A percentile compares a stretch with the other conserved stretches of the same genome.
Conservation (phyloP, 2,113 vertebrate genomes). For the Physeter macrocephalus region DNA sequence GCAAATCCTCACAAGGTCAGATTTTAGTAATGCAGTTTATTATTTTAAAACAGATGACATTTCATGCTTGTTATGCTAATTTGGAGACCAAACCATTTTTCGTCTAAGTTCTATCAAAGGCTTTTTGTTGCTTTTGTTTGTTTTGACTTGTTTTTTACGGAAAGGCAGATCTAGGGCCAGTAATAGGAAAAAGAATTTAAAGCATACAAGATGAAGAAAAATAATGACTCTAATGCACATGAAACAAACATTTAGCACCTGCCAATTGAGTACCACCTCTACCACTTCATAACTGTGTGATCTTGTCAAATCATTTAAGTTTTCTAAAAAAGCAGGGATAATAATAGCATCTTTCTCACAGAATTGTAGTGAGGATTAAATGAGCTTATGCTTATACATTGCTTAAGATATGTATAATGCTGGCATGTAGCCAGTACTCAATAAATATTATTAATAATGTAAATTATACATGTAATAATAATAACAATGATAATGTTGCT, state of each 20-base stretch:
- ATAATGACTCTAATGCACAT: not conserved
- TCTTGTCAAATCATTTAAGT: not conserved
- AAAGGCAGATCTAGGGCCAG: not conserved
- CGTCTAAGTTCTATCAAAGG: not conserved
- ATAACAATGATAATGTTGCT: not conserved
- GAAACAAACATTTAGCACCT: not conserved
- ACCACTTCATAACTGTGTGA: not conserved
- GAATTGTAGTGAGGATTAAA: not conserved
- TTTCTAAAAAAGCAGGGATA: not conserved
- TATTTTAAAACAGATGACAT: conserved; percentile 20
- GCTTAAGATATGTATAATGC: not conserved
- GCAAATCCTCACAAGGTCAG: not conserved
- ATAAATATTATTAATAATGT: not conserved
- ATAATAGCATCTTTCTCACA: not conserved
- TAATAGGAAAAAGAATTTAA: not conserved
- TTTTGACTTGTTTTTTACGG: not conserved
- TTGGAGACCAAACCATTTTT: not conserved
- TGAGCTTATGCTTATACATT: not conserved
- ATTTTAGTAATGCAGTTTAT: not conserved
- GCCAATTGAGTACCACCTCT: not conserved
- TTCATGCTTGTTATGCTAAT: not conserved
- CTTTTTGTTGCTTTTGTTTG: not conserved
- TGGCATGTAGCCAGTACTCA: not conserved
- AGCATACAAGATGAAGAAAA: not conserved
- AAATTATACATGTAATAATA: not conserved